Evolutionary conservation across 2,888 invertebrate species (phyloP), one percentile per base, ranked within the genome.

Genomic region (Mythimna vitellina): DNA sequence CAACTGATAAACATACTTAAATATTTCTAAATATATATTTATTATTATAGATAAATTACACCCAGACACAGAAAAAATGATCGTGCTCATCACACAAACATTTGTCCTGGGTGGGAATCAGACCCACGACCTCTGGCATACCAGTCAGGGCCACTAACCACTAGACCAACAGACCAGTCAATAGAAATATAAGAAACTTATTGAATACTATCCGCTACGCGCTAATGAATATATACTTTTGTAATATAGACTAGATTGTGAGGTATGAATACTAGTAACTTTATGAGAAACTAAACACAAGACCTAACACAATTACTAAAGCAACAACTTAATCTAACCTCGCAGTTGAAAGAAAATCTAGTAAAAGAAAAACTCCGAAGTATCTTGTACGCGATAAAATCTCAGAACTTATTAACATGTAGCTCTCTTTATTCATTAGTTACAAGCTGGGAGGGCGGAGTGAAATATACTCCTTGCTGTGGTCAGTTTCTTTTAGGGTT

Each of bases 391-490:
- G 25, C 10, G 58, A 74, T 80, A 80, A 83, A 80, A 77, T 80
- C 73, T 56, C 38, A 58, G 61, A 70, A 63, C 71, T 83, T 83
- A 82, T 73, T 69, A 73, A 71, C 81, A 80, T 81, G 70, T 73
- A 70, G 60, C 56, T 56, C 66, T 62, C 66, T 81, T 76, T 64
- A 83, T 76, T 82, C 73, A 83, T 82, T 82, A 83, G 70, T 69
- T 69, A 68, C 73, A 64, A 65, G 70, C 71, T 80, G 66, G 29
- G 73, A 73, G 67, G 46, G 61, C 20, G n/a, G 58, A 72, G 60
- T 80, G 70, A 71, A 82, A 82, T 83, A 56, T 71, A 54, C 65
- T 67, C 51, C 65, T 10, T 57, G 38, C 54, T 68, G 70, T 67
- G 81, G 72, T 70, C 76, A 72, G 53, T 49, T 60, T 64, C 17